Base-by-base conservation (phyloP, 1,140 invertebrate species). In the Phymorhynchus buccinoides region DNA sequence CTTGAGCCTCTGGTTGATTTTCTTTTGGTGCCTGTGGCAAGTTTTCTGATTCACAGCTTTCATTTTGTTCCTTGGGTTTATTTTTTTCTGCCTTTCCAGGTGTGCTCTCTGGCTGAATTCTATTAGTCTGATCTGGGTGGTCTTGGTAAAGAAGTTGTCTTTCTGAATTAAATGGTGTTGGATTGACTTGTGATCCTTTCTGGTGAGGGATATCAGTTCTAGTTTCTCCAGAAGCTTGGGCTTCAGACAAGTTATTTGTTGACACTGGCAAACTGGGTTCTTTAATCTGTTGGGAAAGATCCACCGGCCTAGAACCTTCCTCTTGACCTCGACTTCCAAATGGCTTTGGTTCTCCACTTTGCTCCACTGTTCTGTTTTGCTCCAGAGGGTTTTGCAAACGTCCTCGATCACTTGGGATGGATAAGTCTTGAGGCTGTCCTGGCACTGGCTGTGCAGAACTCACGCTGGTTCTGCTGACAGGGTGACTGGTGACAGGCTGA, bases 261-360 rank as follows among this genome's bases (percentile, higher is more conserved):
- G 22, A 14, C 12, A 27, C 22, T 27, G 22, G 80, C 56, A 83
- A 73, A 41, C 62, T 78, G 27, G 71, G 81, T 62, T 84, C 84
- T 62, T 77, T 77, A 37, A 6, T 80, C 30, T 32, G 39, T 30
- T 85, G 84, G 22, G 71, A 75, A 41, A 85, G 48, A 52, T 62
- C 75, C 56, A 62, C 32, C 48, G 85, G 18, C 78, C 48, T 68
- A 35, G 35, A 75, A 78, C 78, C 39, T 52, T 56, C 78, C 68
- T 77, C 32, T 73, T 80, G 30, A 30, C 30, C 52, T 39, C 35
- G 37, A 44, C 77, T 39, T 48, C 35, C n/a, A 42, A 32, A 35
- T 32, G 41, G 82, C 14, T 30, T 84, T 27, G 44, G 73, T 35
- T 39, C 77, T 83, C 27, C 44, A n/a, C n/a, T n/a, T n/a, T n/a